A percentile compares a stretch with the other conserved stretches of the same genome.
Conservation (phyloP, 2,113 vertebrate genomes). For the Phoxinus phoxinus region DNA sequence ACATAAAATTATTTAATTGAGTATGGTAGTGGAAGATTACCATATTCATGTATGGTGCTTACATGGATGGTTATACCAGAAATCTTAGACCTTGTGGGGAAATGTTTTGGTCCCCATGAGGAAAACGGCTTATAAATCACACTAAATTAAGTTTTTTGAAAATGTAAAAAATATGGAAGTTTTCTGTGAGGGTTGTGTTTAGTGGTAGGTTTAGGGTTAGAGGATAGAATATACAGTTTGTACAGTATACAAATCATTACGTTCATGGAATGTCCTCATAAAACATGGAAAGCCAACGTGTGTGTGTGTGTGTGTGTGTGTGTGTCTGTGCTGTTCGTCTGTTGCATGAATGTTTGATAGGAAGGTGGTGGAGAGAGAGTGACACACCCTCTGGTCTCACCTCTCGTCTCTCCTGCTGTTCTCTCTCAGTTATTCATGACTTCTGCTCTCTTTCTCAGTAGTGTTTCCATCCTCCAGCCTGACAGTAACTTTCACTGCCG, state of each 20-base stretch:
- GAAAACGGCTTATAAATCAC: no score
- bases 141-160: no score
- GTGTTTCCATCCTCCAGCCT: conserved; percentile 7
- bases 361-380: conserved; percentile 39
- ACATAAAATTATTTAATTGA: neutral
- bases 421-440: conserved; percentile 70
- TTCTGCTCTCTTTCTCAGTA: conserved; percentile 28
- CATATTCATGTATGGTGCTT: neutral
- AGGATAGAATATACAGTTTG: no score
- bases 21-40: neutral
- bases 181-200: no score
- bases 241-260: no score
- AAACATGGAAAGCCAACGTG: no score
- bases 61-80: no score
- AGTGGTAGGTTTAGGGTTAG: no score
- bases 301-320: neutral
- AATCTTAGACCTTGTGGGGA: no score
- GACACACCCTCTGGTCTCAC: conserved; percentile 74
- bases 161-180: no score
- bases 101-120: no score
- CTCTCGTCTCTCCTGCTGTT: conserved; percentile 61
- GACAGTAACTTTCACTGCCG: neutral
- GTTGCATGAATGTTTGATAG: conserved; percentile 52
- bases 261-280: no score
- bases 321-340: neutral